Base-by-base conservation (phyloP, 2,797 vertebrate species). In the Craterocephalus amniculus region DNA sequence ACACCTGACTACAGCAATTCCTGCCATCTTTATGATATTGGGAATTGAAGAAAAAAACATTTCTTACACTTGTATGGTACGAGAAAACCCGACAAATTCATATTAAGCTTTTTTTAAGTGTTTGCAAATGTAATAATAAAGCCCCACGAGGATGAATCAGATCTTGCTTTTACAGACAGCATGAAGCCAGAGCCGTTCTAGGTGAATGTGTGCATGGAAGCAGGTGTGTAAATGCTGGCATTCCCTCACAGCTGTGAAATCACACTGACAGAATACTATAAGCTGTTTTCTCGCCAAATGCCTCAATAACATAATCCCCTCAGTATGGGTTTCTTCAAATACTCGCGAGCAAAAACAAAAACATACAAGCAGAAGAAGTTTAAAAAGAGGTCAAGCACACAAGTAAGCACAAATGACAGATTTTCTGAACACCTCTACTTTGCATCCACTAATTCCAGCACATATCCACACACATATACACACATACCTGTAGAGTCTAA, bases 401-500 rank as follows among this genome's bases (percentile, higher is more conserved):
- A 61, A 31, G 24, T 26, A 43, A 67, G 45, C 38, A 66, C 20
- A 71, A 45, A 59, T 36, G 36, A 48, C 12, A 27, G 34, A 60
- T 35, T 20, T 40, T 14, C 57, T n/a, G 59, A 72, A 84, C 63
- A 58, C 72, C 69, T 85, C 58, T 66, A 83, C 71, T 79, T 60
- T 63, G 29, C 34, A 6, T 70, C 67, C 34, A 26, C 22, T 58
- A 29, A 76, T 83, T 87, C 74, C 70, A 67, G 49, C 27, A 55
- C 32, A 61, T 3, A 68, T 12, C 35, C 27, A 55, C 32, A 61
- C 6, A 68, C 18, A 45, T 49, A 24, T 51, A 48, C 72, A 70
- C 65, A 85, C 90, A 82, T 92, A 93, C 91, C 92, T 93, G 89
- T 83, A 43, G 70, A 79, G 72, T 86, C 63, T 83, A 71, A 72